A percentile compares a stretch with the other conserved stretches of the same genome.
Conservation (phyloP, 2,888 invertebrate genomes). For the Pandemis heparana region DNA sequence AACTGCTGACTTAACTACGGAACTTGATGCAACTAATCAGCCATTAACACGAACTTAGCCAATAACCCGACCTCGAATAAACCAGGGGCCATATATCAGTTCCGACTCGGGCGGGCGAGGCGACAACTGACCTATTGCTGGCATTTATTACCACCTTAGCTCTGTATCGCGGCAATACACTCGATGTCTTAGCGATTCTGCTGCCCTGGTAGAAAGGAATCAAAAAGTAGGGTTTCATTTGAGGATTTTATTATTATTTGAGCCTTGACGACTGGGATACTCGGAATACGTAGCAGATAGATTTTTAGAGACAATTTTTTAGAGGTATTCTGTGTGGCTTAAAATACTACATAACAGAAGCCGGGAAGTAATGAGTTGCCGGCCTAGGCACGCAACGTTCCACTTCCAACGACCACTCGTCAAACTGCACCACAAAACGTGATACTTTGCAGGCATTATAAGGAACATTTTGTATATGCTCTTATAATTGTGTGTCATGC, state of each 20-base stretch:
- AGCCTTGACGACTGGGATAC: no score
- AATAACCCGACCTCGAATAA: conserved; percentile 29
- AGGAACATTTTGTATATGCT: no score
- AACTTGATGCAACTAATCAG: conserved; percentile 27
- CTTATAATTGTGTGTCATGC: no score
- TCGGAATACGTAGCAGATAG: no score
- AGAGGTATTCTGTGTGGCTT: no score
- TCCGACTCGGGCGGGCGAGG: conserved; percentile 18
- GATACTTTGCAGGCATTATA: no score
- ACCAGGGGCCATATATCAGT: conserved; percentile 11
- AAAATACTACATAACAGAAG: no score
- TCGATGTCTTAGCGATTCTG: neutral
- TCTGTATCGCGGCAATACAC: neutral
- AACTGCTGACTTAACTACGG: conserved; percentile 5
- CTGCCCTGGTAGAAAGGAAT: neutral
- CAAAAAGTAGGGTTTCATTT: neutral
- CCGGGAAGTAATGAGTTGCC: no score
- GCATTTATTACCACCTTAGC: conserved; percentile 59
- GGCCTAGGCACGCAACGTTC: no score
- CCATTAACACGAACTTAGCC: conserved; percentile 29
- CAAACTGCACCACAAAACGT: no score
- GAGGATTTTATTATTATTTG: neutral
- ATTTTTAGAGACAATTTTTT: no score
- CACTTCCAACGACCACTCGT: no score
- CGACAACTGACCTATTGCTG: conserved; percentile 47